Evolutionary conservation across 2,113 vertebrate genomes (phyloP).

Genomic region (Orthonyx spaldingii): DNA sequence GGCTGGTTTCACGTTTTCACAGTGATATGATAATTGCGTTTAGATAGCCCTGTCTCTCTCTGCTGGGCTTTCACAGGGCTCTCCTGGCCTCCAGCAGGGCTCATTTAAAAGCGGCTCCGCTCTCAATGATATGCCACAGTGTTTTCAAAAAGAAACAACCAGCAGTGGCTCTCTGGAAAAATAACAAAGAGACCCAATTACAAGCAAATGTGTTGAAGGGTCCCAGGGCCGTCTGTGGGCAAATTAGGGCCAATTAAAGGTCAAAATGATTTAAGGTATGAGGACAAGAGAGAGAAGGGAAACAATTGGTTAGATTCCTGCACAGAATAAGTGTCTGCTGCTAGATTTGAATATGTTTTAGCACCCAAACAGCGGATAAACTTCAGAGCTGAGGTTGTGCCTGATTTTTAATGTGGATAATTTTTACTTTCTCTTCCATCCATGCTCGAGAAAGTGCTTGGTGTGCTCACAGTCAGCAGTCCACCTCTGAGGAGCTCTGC

Average conservation of each 20-base stretch:
- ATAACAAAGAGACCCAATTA: constrained; percentile 73
- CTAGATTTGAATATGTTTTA: neutral
- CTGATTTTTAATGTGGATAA: neutral
- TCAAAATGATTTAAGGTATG: constrained; percentile 69
- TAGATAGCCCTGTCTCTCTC: constrained; percentile 65
- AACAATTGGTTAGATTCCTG: constrained; percentile 51
- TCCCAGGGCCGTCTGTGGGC: constrained; percentile 57
- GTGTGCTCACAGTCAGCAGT: neutral
- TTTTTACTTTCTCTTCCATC: neutral
- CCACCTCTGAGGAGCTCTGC: neutral
- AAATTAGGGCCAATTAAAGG: constrained; percentile 72
- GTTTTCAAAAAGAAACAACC: constrained; percentile 63
- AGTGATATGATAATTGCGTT: constrained; percentile 75
- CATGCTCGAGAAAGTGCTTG: neutral
- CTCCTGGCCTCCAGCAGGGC: constrained; percentile 63
- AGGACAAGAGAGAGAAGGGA: constrained; percentile 33
- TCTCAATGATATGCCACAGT: constrained; percentile 59
- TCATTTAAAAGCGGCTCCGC: constrained; percentile 65
- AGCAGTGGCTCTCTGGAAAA: constrained; percentile 58
- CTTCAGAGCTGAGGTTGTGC: neutral
- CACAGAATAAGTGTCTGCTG: neutral
- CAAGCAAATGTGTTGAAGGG: constrained; percentile 69
- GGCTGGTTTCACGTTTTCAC: constrained; percentile 63
- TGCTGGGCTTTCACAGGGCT: constrained; percentile 54
- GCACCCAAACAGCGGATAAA: neutral